Evolutionary conservation across 1,140 invertebrate genomes (phyloP).

Genomic region (Lethrus apterus): DNA sequence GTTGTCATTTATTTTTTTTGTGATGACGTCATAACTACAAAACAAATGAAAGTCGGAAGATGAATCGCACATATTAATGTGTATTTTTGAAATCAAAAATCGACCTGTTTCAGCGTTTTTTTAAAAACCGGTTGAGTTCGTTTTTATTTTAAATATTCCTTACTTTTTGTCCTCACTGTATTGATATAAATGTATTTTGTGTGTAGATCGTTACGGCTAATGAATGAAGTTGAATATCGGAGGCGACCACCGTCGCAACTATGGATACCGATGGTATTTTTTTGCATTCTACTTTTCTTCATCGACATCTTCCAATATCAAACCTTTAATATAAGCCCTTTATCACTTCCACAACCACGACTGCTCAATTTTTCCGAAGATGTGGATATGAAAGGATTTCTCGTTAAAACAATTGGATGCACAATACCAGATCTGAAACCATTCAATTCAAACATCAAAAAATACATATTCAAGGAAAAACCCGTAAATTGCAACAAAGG

Average conservation of each 20-base stretch:
- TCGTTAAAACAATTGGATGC: constrained; percentile 69
- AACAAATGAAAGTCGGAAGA: no score
- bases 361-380: background rate
- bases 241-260: constrained; percentile 18
- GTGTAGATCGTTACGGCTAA: constrained; percentile 7
- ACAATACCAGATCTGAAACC: constrained; percentile 70
- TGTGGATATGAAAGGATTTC: constrained; percentile 35
- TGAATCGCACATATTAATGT: no score
- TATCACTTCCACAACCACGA: background rate
- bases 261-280: constrained; percentile 21
- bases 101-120: no score
- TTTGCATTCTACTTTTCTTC: constrained; percentile 19
- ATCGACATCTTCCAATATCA: constrained; percentile 25
- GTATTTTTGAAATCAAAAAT: no score
- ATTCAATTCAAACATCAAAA: constrained; percentile 50
- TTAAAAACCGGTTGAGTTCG: no score
- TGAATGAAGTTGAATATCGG: constrained; percentile 19
- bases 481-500: constrained; percentile 43
- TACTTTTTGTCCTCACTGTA: no score
- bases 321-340: background rate
- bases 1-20: no score
- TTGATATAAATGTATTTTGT: no score
- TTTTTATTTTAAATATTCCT: no score
- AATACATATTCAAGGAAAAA: constrained; percentile 41
- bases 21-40: no score